Base-by-base conservation (phyloP, 2,113 vertebrate species). In the Drymodes brunneopygia region DNA sequence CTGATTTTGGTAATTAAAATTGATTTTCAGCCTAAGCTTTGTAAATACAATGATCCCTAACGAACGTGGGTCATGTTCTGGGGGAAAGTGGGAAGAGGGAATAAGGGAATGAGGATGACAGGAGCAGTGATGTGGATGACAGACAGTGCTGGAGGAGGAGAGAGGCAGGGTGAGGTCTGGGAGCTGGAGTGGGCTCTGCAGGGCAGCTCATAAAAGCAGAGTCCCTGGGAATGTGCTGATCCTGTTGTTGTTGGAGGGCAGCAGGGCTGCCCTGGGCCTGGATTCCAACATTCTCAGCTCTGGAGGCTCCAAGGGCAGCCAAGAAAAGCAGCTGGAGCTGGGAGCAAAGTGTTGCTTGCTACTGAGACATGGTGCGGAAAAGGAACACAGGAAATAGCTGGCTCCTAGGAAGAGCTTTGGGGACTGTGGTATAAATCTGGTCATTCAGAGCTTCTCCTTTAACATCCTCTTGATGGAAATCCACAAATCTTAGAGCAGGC, bases 1-100 rank as follows among this genome's bases (percentile, higher is more conserved):
- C 73, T 56, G 95, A 97, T 97, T 98, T 97, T 97, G 95, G 97
- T 98, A 98, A 98, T 98, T 98, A 98, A 98, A 98, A 98, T 98
- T 97, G 98, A 98, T 98, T 97, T 98, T 93, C 73, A 62, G 92
- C 97, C 97, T 98, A 94, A 96, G 93, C 79, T 94, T 97, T 94
- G 94, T 94, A 96, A 91, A 95, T 88, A 95, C 92, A 74, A 18
- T 83, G 88, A 95, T 95, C 84, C 94, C 84, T 96, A 78, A 94
- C 95, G 86, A 94, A 92, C 56, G 24, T 77, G 64, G 91, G 89
- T 97, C 90, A 47, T 80, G 94, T 95, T 97, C 92, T 40, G 6
- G 28, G 2, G 10, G 0, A 12, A 19, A 24, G n/a, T 66, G 54
- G 57, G 36, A 50, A 70, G 33, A 45, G 33, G 48, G 40, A 75